Evolutionary conservation across 2,888 invertebrate species (phyloP).

Genomic region (Epinotia demarniana): DNA sequence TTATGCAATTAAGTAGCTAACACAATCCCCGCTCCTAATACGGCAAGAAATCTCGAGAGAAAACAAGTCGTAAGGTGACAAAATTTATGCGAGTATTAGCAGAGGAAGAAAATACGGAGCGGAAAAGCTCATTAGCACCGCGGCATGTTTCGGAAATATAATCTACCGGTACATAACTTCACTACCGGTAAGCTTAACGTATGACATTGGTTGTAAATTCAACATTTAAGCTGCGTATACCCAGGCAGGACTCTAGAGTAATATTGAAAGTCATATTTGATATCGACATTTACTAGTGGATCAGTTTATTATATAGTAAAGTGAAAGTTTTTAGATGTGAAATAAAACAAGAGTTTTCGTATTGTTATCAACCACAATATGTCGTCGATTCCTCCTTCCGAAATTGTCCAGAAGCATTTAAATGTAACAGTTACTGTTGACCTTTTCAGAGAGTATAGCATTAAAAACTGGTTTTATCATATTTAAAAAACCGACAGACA

Average conservation of each 20-base stretch:
- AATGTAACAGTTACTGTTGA: no score
- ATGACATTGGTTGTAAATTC: conserved; percentile 28
- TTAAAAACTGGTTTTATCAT: background rate
- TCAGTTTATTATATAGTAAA: background rate
- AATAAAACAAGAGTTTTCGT: background rate
- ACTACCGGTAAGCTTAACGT: conserved; percentile 25
- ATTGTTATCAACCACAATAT: background rate
- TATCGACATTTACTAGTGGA: background rate
- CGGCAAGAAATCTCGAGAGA: conserved; percentile 41
- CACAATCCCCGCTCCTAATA: conserved; percentile 35
- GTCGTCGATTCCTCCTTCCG: background rate
- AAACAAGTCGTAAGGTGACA: conserved; percentile 54
- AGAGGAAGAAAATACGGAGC: conserved; percentile 49
- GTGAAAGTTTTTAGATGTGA: background rate
- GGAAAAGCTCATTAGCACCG: conserved; percentile 58
- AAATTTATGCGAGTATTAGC: conserved; percentile 59
- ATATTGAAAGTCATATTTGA: background rate
- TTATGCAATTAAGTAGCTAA: conserved; percentile 48
- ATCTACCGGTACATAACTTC: conserved; percentile 39
- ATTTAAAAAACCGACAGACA: background rate
- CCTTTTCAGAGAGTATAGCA: background rate
- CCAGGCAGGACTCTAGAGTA: conserved; percentile 1
- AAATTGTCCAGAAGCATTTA: background rate
- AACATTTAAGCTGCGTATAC: background rate
- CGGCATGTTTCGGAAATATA: conserved; percentile 48